These are phyloP conservation scores for Prochilodus magdalenae DNA, from an alignment of 2,113 vertebrate genomes.

Conservation along the genomic window DNA sequence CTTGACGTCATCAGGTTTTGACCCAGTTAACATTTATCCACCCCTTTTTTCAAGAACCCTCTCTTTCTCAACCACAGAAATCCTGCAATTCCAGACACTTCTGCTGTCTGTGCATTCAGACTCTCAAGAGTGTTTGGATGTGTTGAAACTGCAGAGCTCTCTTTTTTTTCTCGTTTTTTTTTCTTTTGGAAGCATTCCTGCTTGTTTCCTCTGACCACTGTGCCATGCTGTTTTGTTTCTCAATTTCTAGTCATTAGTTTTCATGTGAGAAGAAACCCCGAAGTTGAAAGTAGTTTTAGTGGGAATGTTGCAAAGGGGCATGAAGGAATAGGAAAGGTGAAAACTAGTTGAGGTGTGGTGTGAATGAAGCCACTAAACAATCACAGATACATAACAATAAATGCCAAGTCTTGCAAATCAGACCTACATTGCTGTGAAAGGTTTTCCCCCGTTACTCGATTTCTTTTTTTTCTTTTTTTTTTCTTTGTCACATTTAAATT, in stretches of 20 bases:
- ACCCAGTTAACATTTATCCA: slow-evolving; percentile 37
- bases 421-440: too few species aligned
- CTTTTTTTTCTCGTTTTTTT: slow-evolving; percentile 31
- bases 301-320: too few species aligned
- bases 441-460: too few species aligned
- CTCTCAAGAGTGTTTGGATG: slow-evolving; percentile 40
- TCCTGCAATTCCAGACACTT: slow-evolving; percentile 16
- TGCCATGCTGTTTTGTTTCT: slow-evolving; percentile 44
- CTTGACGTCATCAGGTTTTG: slow-evolving; percentile 36
- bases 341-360: too few species aligned
- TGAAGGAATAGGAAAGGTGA: too few species aligned
- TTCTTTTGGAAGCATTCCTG: slow-evolving; percentile 24
- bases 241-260: not conserved
- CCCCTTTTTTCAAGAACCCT: slow-evolving; percentile 19
- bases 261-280: too few species aligned
- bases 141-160: slow-evolving; percentile 31
- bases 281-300: too few species aligned
- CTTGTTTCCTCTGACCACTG: not conserved
- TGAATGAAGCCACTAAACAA: too few species aligned
- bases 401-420: too few species aligned
- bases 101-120: slow-evolving; percentile 24
- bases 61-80: slow-evolving; percentile 35
- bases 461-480: too few species aligned
- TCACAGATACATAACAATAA: too few species aligned
- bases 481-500: too few species aligned